Percentiles rank a stretch among this genome's conserved stretches.
phyloP scores from a whole-genome alignment of 2,888 invertebrate genomes.

The Andrena bucephala region DNA sequence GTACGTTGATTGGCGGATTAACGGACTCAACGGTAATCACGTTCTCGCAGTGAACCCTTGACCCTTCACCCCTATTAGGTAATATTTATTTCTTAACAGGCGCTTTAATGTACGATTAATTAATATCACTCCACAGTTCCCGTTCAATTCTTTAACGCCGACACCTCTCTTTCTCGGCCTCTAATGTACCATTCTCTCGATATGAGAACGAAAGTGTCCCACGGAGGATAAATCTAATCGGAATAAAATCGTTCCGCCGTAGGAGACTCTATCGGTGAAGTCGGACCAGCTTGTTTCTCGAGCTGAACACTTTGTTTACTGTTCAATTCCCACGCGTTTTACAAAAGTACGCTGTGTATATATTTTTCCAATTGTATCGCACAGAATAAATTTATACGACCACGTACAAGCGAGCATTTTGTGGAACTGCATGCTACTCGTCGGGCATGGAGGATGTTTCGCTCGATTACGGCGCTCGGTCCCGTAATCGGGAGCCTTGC shows the following conservation, averaged over 20 bases:
- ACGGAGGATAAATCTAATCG: neutral
- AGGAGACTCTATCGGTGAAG: too few species aligned
- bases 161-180: neutral
- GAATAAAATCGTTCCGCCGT: constrained; percentile 7
- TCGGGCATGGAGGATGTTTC: neutral
- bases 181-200: neutral
- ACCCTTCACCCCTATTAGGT: constrained; percentile 5
- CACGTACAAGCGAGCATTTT: constrained; percentile 27
- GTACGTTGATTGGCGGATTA: constrained; percentile 33
- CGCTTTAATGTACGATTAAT: constrained; percentile 8
- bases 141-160: neutral
- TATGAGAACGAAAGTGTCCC: neutral
- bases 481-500: constrained; percentile 6
- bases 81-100: constrained; percentile 44
- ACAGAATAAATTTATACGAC: constrained; percentile 54
- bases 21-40: constrained; percentile 23
- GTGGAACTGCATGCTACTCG: neutral
- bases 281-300: too few species aligned
- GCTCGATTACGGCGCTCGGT: constrained; percentile 1
- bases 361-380: constrained; percentile 55
- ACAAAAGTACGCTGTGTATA: constrained; percentile 39
- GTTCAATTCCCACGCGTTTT: constrained; percentile 16
- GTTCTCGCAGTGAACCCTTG: neutral
- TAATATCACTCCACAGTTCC: neutral
- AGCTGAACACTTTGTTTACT: neutral